Evolutionary conservation across 2,797 vertebrate species (phyloP).

Genomic region (Linurgus olivaceus): DNA sequence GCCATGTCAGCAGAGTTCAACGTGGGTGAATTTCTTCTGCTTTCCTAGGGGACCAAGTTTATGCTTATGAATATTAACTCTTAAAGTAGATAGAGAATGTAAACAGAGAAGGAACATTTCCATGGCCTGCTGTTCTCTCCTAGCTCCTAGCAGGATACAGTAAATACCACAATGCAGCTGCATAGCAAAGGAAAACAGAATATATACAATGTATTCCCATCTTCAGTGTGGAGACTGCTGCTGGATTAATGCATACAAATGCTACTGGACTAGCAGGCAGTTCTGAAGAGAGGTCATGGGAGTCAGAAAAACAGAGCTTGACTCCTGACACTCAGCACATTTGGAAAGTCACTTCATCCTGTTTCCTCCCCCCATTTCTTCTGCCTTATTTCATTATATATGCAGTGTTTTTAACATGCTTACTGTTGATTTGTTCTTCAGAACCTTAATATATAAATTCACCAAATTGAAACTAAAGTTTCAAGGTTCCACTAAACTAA

Average conservation of each 20-base stretch:
- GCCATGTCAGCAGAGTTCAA: background rate
- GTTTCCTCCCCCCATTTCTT: background rate
- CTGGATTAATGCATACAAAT: background rate
- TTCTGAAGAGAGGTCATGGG: background rate
- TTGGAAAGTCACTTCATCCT: background rate
- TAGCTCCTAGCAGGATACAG: background rate
- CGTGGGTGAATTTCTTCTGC: background rate
- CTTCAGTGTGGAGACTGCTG: background rate
- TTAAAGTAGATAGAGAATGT: background rate
- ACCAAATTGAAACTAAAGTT: background rate
- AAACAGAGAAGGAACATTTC: background rate
- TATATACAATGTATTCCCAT: background rate
- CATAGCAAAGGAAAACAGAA: background rate
- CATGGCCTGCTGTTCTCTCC: background rate
- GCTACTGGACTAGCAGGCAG: background rate
- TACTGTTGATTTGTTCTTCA: background rate
- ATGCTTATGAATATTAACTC: background rate
- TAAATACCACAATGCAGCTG: background rate
- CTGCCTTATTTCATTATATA: background rate
- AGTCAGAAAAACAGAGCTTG: background rate
- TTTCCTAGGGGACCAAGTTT: background rate
- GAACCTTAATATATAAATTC: background rate
- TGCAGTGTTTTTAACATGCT: background rate
- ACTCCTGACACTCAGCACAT: background rate
- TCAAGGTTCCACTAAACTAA: too few relatives aligned